Evolutionary conservation across 2,797 vertebrate species (phyloP).

Genomic region (Chaetodon trifasciatus): DNA sequence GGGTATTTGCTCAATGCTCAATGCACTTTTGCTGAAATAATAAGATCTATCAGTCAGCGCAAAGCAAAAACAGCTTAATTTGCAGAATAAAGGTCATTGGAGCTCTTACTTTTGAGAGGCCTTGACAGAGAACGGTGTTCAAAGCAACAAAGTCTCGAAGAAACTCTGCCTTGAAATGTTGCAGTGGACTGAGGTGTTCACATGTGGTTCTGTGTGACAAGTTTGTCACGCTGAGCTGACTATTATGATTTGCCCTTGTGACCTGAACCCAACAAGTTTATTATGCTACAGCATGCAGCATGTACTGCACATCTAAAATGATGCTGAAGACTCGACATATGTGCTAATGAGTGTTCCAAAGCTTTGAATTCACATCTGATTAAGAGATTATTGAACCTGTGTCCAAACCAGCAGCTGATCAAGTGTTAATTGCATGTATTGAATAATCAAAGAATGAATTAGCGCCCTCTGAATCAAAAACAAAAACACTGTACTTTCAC

Average conservation of each 20-base stretch:
- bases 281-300: slow-evolving; percentile 27
- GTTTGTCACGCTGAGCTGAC: slow-evolving; percentile 36
- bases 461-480: slow-evolving; percentile 24
- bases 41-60: slow-evolving; percentile 85
- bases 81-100: slow-evolving; percentile 88
- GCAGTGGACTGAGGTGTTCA: slow-evolving; percentile 41
- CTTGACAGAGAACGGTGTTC: slow-evolving; percentile 65
- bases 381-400: slow-evolving; percentile 53
- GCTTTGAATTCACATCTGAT: slow-evolving; percentile 61
- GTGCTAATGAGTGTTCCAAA: slow-evolving; percentile 35
- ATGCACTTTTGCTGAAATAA: slow-evolving; percentile 85
- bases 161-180: slow-evolving; percentile 50
- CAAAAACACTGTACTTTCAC: slow-evolving; percentile 9
- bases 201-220: slow-evolving; percentile 32
- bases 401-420: slow-evolving; percentile 43
- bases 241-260: slow-evolving; percentile 46
- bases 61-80: slow-evolving; percentile 84
- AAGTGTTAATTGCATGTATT: slow-evolving; percentile 55
- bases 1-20: slow-evolving; percentile 85
- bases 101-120: slow-evolving; percentile 74
- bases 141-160: slow-evolving; percentile 57
- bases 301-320: slow-evolving; percentile 7
- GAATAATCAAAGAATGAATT: slow-evolving; percentile 42
- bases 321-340: slow-evolving; percentile 42
- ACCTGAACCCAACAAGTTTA: slow-evolving; percentile 45